Evolutionary conservation across 2,888 invertebrate genomes (phyloP), one percentile per base, ranked within the genome.

Genomic region (Synergus gifuensis): DNA sequence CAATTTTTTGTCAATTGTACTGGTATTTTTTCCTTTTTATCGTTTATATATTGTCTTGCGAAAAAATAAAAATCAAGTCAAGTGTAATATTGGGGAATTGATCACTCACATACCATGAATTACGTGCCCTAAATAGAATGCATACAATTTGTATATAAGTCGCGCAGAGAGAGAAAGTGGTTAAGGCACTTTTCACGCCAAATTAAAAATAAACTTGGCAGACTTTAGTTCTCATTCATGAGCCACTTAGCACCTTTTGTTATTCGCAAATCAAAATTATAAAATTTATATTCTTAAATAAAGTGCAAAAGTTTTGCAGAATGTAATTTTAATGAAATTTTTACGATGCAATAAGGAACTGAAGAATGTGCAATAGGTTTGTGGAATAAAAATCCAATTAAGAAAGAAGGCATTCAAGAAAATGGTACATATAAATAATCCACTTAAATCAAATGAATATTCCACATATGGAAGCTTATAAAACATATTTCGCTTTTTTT

Each of bases 341-440:
- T 44, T 66, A 18, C 42, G 40, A 76, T 28, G 60, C 76, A 78
- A 79, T 81, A 44, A 69, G 67, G 28, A 69, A 58, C 36, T 36
- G 62, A 64, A 49, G 58, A 62, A 79, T 60, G 36, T 12, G 18
- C 62, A 77, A 28, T 78, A 49, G 28, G n/a, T 22, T 60, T 60
- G 60, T 60, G 11, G 1, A 60, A 4, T 60, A 60, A 60, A 22
- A 60, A 60, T 60, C 22, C 22, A 22, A 60, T 60, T 22, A 28
- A 28, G 3, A 28, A 60, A 60, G 22, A 60, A 11, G 22, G 18
- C 60, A 28, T 22, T 60, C 22, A 28, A 60, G 22, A 22, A 22
- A 60, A 22, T 22, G 18, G 12, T 8, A 22, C 18, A 22, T 22
- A 12, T 22, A 60, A 60, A 22, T 22, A 60, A 60, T n/a, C 0